These are phyloP conservation scores for Pocillopora damicornis DNA, from an alignment of 64 coral and sea anemone genomes.

Conservation along the genomic window DNA sequence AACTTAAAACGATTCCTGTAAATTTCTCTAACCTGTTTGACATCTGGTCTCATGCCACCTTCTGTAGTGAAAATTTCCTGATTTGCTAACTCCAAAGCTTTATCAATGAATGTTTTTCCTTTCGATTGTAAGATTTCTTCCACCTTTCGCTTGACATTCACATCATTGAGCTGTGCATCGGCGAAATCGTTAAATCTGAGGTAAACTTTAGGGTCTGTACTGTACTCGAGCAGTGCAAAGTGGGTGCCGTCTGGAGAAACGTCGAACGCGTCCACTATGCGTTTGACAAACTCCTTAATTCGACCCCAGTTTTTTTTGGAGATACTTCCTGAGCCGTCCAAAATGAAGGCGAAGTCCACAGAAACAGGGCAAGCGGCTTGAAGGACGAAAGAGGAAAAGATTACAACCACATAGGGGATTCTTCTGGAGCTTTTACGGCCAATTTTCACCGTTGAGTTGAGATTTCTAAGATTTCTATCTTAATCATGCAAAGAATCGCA, in stretches of 20 bases:
- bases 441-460: not conserved
- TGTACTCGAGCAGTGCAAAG: constrained; percentile 48
- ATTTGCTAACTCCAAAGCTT: constrained; percentile 18
- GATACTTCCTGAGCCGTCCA: constrained; percentile 56
- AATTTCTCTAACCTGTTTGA: constrained; percentile 3
- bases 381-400: not conserved
- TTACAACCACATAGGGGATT: not conserved
- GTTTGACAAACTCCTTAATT: constrained; percentile 33
- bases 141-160: constrained; percentile 54
- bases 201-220: constrained; percentile 19
- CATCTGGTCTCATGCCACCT: constrained; percentile 31
- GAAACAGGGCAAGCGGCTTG: constrained; percentile 41
- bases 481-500: too few species aligned
- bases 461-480: too few species aligned
- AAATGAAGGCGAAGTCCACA: constrained; percentile 49
- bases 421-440: not conserved
- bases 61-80: constrained; percentile 33
- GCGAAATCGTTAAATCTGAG: constrained; percentile 37
- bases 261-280: constrained; percentile 16
- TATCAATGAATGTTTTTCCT: constrained; percentile 57
- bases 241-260: constrained; percentile 34
- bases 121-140: constrained; percentile 38
- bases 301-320: constrained; percentile 20
- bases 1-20: too few species aligned
- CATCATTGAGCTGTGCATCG: constrained; percentile 32